phyloP scores from a whole-genome alignment of 1,140 invertebrate genomes.

The Harpegnathos saltator region DNA sequence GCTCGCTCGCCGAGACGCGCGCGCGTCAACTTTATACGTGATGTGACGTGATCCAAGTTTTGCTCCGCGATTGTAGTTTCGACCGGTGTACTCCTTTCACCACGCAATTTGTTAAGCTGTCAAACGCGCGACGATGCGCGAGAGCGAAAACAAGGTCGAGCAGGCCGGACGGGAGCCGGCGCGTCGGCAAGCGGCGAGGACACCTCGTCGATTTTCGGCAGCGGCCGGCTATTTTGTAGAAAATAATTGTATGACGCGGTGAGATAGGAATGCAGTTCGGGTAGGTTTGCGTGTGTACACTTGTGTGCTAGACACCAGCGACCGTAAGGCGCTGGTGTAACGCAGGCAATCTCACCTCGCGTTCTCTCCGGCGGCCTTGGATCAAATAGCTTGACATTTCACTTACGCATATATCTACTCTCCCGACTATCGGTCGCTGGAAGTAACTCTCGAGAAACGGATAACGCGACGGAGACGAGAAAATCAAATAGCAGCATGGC shows the following conservation, averaged over 20 bases:
- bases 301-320: slow-evolving; percentile 49
- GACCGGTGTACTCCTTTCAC: slow-evolving; percentile 65
- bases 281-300: slow-evolving; percentile 41
- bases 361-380: slow-evolving; percentile 76
- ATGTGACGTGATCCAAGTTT: slow-evolving; percentile 46
- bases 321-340: slow-evolving; percentile 60
- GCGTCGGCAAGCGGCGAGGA: neutral
- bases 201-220: neutral
- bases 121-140: neutral
- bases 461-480: slow-evolving; percentile 15
- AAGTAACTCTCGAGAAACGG: slow-evolving; percentile 40
- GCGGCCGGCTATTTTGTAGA: slow-evolving; percentile 32
- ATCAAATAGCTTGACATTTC: slow-evolving; percentile 82
- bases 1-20: neutral
- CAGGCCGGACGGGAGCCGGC: neutral
- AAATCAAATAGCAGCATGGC: slow-evolving; percentile 12
- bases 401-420: slow-evolving; percentile 75
- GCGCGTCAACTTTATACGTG: slow-evolving; percentile 22
- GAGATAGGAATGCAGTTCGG: slow-evolving; percentile 75
- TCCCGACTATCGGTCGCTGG: slow-evolving; percentile 50
- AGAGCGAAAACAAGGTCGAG: neutral
- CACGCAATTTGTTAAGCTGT: slow-evolving; percentile 32
- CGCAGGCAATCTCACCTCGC: slow-evolving; percentile 71
- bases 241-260: slow-evolving; percentile 73
- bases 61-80: slow-evolving; percentile 51